Conservation (phyloP, 2,888 invertebrate species). For the Hypselothyrea guttata region DNA sequence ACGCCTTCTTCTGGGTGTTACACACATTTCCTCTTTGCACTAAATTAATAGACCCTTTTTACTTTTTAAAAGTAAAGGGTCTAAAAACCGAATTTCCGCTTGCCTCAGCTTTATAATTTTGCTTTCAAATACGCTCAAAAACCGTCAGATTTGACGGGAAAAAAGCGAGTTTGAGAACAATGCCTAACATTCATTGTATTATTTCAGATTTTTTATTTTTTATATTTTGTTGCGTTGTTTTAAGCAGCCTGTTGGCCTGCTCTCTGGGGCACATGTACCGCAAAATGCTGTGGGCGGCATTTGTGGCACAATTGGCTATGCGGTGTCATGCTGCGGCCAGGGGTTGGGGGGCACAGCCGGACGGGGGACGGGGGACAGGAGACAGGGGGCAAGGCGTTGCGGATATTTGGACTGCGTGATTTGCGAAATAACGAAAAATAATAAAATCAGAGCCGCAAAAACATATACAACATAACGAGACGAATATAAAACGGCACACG, state of each 20-base stretch:
- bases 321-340: neutral
- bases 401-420: constrained; percentile 33
- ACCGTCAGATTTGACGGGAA: too few relatives aligned
- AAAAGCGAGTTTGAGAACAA: too few relatives aligned
- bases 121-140: too few relatives aligned
- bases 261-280: constrained; percentile 53
- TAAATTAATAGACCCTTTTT: too few relatives aligned
- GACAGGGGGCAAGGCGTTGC: neutral
- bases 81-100: too few relatives aligned
- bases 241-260: constrained; percentile 29
- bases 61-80: too few relatives aligned
- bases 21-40: too few relatives aligned
- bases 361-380: neutral
- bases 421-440: constrained; percentile 52
- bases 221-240: neutral
- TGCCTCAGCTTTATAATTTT: too few relatives aligned
- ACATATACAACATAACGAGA: constrained; percentile 52
- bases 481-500: constrained; percentile 17
- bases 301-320: constrained; percentile 36
- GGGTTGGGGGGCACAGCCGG: neutral
- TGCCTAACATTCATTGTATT: constrained; percentile 6
- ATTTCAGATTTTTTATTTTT: neutral
- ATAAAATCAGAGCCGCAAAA: constrained; percentile 65
- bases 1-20: too few relatives aligned
- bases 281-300: constrained; percentile 65